phyloP scores from a whole-genome alignment of 2,113 vertebrate species.

The Mormyrus lacerda region DNA sequence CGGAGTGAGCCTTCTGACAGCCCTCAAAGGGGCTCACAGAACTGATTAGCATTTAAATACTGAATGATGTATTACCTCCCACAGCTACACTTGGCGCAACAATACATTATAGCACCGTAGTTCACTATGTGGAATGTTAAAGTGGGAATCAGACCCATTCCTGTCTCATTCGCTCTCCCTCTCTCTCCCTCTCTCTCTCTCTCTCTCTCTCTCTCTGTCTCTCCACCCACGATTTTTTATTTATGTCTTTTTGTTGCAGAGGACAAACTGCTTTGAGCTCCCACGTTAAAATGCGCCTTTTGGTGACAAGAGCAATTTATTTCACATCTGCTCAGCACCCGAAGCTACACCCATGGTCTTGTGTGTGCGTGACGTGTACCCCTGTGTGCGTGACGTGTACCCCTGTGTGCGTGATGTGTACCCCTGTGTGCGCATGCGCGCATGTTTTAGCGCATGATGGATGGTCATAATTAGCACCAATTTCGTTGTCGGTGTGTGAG shows the following conservation, averaged over 20 bases:
- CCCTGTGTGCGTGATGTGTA: slow-evolving; percentile 29
- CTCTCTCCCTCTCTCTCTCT: neutral
- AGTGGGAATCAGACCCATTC: slow-evolving; percentile 8
- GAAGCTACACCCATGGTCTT: slow-evolving; percentile 39
- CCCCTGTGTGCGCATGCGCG: slow-evolving; percentile 3
- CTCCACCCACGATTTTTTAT: neutral
- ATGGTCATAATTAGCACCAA: neutral
- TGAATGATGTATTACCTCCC: slow-evolving; percentile 21
- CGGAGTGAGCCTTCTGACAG: neutral
- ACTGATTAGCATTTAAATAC: slow-evolving; percentile 12
- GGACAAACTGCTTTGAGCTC: slow-evolving; percentile 45
- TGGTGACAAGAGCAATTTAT: slow-evolving; percentile 50
- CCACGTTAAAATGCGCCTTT: slow-evolving; percentile 44
- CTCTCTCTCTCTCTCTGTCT: neutral
- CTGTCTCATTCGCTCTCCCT: neutral
- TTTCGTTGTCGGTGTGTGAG: neutral
- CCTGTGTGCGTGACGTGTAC: slow-evolving; percentile 29
- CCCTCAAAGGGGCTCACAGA: neutral
- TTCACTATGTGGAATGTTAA: slow-evolving; percentile 15
- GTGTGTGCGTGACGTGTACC: slow-evolving; percentile 1
- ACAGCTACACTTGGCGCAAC: neutral
- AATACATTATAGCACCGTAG: slow-evolving; percentile 14
- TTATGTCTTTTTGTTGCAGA: slow-evolving; percentile 40
- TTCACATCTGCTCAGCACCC: slow-evolving; percentile 49
- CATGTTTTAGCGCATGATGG: neutral